These are phyloP conservation scores for Leptinotarsa peninsularis DNA, from an alignment of 2,888 invertebrate genomes.

Conservation along the genomic window DNA sequence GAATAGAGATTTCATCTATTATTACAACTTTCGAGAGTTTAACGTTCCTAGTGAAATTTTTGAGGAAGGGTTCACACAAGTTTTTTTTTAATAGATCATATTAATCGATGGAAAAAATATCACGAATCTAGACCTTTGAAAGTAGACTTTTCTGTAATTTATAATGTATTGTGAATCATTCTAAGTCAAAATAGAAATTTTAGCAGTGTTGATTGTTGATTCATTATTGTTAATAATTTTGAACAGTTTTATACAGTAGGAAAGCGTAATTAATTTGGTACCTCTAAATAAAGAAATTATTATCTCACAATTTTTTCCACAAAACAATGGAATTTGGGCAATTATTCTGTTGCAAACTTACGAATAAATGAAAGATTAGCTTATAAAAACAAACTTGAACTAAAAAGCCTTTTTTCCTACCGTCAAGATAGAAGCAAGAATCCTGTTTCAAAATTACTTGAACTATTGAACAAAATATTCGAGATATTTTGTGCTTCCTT, in stretches of 20 bases:
- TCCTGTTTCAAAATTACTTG: no score
- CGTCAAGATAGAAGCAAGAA: no score
- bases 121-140: neutral
- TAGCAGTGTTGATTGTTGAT: slow-evolving; percentile 1
- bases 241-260: neutral
- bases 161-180: neutral
- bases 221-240: neutral
- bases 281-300: neutral
- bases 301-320: neutral
- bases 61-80: slow-evolving; percentile 3
- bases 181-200: neutral
- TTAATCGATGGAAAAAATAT: neutral
- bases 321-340: neutral
- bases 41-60: neutral
- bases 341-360: no score
- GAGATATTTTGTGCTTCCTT: no score
- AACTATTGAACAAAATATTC: no score
- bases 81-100: no score
- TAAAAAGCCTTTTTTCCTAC: no score
- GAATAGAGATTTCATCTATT: slow-evolving; percentile 2
- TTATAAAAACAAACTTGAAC: no score
- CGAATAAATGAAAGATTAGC: no score
- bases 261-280: neutral
- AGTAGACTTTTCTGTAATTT: neutral
- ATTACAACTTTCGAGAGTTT: neutral